phyloP scores from a whole-genome alignment of 2,113 vertebrate genomes.

The Fregetta grallaria region DNA sequence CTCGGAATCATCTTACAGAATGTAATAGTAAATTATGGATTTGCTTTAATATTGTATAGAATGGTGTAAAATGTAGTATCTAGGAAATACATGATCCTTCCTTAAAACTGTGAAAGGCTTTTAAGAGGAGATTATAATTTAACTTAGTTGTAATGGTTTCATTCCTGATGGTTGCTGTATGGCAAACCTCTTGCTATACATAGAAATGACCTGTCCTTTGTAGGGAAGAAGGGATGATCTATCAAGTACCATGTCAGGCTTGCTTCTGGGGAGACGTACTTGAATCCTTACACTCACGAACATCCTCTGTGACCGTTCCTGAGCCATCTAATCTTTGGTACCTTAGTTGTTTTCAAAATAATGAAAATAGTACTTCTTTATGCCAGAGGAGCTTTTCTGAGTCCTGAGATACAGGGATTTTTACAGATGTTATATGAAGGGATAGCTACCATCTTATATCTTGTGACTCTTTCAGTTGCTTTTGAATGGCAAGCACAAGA shows the following conservation, averaged over 20 bases:
- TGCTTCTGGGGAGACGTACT: background rate
- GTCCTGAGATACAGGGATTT: background rate
- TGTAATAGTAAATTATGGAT: background rate
- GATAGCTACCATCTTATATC: background rate
- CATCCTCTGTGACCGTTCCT: background rate
- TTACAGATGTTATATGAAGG: background rate
- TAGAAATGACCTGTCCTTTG: background rate
- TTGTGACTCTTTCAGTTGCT: conserved; percentile 31
- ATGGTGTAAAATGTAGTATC: background rate
- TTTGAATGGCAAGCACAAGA: conserved; percentile 24
- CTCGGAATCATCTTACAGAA: background rate
- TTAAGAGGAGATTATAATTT: background rate
- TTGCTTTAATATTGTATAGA: background rate
- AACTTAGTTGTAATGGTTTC: background rate
- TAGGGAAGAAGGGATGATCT: background rate
- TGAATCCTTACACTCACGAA: background rate
- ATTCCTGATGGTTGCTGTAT: background rate
- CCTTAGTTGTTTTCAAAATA: background rate
- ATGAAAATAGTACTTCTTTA: background rate
- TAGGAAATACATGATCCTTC: background rate
- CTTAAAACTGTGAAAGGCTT: background rate
- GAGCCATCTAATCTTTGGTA: background rate
- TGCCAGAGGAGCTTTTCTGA: background rate
- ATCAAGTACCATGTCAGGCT: background rate
- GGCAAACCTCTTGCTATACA: background rate